Evolutionary conservation across 2,797 vertebrate genomes (phyloP), one percentile per base, ranked within the genome.

Genomic region (Chloroceryle inda): DNA sequence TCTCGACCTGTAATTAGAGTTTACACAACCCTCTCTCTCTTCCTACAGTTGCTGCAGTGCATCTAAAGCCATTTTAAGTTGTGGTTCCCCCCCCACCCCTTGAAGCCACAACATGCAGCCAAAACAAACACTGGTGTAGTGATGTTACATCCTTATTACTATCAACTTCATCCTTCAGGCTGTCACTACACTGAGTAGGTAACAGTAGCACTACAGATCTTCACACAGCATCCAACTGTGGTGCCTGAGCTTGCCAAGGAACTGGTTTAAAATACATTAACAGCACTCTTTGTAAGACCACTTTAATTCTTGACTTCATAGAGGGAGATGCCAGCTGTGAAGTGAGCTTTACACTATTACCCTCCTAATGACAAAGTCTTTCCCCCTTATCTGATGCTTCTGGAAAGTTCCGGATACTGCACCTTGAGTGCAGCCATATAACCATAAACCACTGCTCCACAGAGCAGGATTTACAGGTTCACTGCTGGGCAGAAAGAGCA

Each of bases 201-300:
- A 44, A 33, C 1, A 61, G 50, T 4, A 31, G 68, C 84, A 74
- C 40, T 19, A 24, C 37, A 68, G 58, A 29, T 50, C 67, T 79
- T 24, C n/a, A 47, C 5, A 1, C 3, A 55, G 22, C 26, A 37
- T 5, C 75, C 64, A 77, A 0, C 37, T 2, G 2, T 29, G 50
- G 37, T 2, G 0, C 11, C 69, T 21, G 8, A 81, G 71, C 64
- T 53, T 56, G 23, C 38, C 14, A 19, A 31, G 26, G 3, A 59
- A 47, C 40, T 26, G 1, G 18, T 85, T 76, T 31, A 77, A 71
- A 91, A 61, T 3, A 56, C 8, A 20, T 47, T 26, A 18, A 64
- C 9, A 62, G 35, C 5, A 69, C 12, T 44, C 49, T 73, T 9
- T 66, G 58, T n/a, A 59, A 84, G 26, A 47, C 35, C 38, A 18